Evolutionary conservation across 2,888 invertebrate genomes (phyloP), one percentile per base, ranked within the genome.

Genomic region (Furcula furcula): DNA sequence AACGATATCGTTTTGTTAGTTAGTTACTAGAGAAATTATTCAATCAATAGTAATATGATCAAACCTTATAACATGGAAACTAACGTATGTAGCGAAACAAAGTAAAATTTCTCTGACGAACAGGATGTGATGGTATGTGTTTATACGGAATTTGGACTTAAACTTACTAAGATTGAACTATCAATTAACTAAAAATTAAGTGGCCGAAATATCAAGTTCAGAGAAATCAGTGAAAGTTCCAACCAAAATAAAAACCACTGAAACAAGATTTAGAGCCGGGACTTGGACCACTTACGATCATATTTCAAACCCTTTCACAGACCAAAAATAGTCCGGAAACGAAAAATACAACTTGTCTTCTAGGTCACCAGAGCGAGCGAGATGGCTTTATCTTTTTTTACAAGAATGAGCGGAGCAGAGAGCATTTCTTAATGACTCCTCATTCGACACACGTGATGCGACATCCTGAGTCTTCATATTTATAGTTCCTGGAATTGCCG

Each of bases 401-500:
- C n/a, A 33, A 6, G 22, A 5, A 11, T 29, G 36, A 48, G 16
- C 22, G 36, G 23, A 41, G 35, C 21, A 14, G 7, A 37, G n/a
- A 6, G 22, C 3, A 31, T 21, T 16, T 7, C 11, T 27, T 46
- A 37, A 51, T 26, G 37, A 37, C 36, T 36, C 36, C 50, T 50
- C 64, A 44, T 64, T 56, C 33, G 26, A 21, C 42, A 52, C 69
- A 71, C 50, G 62, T 66, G 68, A 58, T 40, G 52, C 55, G 57
- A 55, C 65, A 60, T 65, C 56, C 55, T 56, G 60, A 36, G 45
- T 53, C 48, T 60, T 67, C 62, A 65, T 74, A 71, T 75, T 69
- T 70, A 65, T 54, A 64, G 64, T 57, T 73, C 68, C 71, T 54
- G 57, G 73, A 75, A 75, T 49, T 63, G 52, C 43, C 50, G 52